A percentile compares a stretch with the other conserved stretches of the same genome.
Conservation (phyloP, 2,797 vertebrate genomes). For the Cuniculus paca region DNA sequence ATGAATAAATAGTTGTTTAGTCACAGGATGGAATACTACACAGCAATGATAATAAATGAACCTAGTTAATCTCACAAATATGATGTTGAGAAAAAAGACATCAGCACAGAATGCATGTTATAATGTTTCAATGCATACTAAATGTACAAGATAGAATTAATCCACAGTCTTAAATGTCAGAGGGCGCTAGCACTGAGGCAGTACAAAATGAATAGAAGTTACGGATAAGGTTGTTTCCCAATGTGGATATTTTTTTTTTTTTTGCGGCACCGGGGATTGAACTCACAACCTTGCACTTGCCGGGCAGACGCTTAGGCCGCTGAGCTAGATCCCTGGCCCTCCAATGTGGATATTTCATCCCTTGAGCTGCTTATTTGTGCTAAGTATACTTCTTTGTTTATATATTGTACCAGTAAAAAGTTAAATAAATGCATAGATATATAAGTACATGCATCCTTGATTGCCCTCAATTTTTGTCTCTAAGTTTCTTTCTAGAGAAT, state of each 20-base stretch:
- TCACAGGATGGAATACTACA: not conserved
- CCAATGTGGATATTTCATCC: not conserved
- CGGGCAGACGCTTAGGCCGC: too few species aligned
- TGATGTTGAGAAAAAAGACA: not conserved
- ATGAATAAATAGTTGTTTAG: not conserved
- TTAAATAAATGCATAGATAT: not conserved
- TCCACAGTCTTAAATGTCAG: not conserved
- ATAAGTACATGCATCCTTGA: not conserved
- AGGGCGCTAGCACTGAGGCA: not conserved
- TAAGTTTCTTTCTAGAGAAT: not conserved
- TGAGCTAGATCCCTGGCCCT: too few species aligned
- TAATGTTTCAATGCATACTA: not conserved
- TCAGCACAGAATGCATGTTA: not conserved
- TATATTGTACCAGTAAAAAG: not conserved
- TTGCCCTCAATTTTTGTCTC: not conserved
- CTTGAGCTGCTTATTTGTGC: not conserved
- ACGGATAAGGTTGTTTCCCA: not conserved
- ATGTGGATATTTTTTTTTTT: not conserved
- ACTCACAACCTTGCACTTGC: too few species aligned
- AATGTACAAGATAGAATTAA: not conserved
- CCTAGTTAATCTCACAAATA: constrained; percentile 38
- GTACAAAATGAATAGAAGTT: not conserved
- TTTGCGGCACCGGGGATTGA: too few species aligned
- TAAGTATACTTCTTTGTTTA: not conserved
- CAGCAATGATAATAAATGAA: not conserved